These are phyloP conservation scores for Nycticryphes semicollaris DNA, from an alignment of 2,113 vertebrate genomes.

Conservation along the genomic window DNA sequence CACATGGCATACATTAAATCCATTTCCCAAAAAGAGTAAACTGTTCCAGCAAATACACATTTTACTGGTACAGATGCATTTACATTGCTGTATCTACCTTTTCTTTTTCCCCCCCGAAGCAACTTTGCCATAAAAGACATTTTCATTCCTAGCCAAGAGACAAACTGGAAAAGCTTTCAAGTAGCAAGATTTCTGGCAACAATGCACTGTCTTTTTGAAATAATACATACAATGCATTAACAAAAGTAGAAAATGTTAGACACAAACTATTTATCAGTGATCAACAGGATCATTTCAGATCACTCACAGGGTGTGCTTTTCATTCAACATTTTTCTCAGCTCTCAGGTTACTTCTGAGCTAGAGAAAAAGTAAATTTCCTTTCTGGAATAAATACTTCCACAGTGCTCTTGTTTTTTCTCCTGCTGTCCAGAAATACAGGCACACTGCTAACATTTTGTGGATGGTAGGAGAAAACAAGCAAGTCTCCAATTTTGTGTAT, in stretches of 20 bases:
- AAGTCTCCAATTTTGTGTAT: not conserved
- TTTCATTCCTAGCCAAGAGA: not conserved
- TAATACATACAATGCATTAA: not conserved
- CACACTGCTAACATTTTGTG: not conserved
- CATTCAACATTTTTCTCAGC: not conserved
- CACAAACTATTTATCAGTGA: not conserved
- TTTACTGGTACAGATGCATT: not conserved
- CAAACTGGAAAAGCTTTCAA: not conserved
- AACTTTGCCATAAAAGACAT: not conserved
- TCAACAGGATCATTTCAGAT: not conserved
- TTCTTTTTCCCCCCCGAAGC: not conserved
- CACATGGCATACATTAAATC: not conserved
- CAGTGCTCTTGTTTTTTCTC: not conserved
- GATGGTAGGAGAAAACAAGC: not conserved
- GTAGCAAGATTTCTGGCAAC: not conserved
- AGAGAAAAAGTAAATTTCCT: not conserved
- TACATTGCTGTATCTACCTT: not conserved
- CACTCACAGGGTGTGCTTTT: not conserved
- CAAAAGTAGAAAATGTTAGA: not conserved
- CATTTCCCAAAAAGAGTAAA: not conserved
- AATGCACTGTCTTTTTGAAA: not conserved
- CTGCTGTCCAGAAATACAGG: not conserved
- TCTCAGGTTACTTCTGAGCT: not conserved
- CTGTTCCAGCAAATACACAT: not conserved
- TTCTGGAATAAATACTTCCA: not conserved